These are phyloP conservation scores for Pandemis heparana DNA, from an alignment of 2,888 invertebrate species.

Conservation along the genomic window DNA sequence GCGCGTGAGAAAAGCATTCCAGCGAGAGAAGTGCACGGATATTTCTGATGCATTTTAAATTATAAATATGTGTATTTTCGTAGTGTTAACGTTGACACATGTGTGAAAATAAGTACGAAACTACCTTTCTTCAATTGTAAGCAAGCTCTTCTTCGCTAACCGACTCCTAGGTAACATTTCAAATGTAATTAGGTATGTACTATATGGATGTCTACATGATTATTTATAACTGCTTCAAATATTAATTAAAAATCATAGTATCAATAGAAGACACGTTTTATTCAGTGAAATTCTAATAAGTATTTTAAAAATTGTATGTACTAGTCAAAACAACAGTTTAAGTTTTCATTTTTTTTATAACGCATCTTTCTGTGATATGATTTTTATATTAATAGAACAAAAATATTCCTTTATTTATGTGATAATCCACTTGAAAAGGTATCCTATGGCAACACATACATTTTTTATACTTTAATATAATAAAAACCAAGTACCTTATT, in stretches of 20 bases:
- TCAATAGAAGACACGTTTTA: conserved; percentile 17
- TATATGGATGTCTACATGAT: conserved; percentile 16
- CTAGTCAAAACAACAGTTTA: conserved; percentile 78
- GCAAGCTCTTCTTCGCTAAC: not conserved
- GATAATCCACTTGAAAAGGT: conserved; percentile 21
- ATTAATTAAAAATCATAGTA: conserved; percentile 7
- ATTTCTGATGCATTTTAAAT: no score
- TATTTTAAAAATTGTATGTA: conserved; percentile 59
- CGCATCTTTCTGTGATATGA: conserved; percentile 77
- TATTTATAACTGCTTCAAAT: conserved; percentile 19
- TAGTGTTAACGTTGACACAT: not conserved
- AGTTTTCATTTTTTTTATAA: conserved; percentile 65
- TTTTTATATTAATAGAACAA: conserved; percentile 73
- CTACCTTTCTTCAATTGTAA: not conserved
- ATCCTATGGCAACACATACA: not conserved
- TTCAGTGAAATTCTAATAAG: conserved; percentile 22
- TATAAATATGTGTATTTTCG: not conserved
- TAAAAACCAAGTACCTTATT: no score
- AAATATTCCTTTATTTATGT: conserved; percentile 53
- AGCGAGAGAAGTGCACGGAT: no score
- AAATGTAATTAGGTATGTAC: conserved; percentile 22
- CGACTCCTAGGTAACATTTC: conserved; percentile 28
- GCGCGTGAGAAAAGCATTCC: no score
- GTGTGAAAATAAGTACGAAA: not conserved
- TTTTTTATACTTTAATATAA: not conserved